Evolutionary conservation across 1,140 invertebrate species (phyloP).

Genomic region (Drosophila seguyi): DNA sequence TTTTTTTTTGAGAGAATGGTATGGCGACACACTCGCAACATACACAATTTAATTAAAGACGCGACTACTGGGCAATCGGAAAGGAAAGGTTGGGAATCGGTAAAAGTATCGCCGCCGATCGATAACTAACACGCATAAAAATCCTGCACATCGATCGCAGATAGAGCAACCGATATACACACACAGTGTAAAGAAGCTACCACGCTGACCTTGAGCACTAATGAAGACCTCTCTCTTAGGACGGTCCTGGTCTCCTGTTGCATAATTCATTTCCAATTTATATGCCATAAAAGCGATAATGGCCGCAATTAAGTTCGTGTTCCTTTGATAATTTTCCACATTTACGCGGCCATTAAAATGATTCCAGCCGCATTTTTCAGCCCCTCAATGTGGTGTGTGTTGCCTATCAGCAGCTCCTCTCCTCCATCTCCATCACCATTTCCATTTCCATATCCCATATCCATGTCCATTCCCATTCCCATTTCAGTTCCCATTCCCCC

Average conservation of each 20-base stretch:
- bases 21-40: constrained; percentile 49
- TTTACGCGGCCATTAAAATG: constrained; percentile 80
- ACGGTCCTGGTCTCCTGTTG: constrained; percentile 39
- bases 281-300: constrained; percentile 80
- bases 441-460: not conserved
- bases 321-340: constrained; percentile 82
- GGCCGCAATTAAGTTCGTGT: constrained; percentile 81
- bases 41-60: constrained; percentile 82
- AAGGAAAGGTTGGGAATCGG: not conserved
- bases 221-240: constrained; percentile 58
- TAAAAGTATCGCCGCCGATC: constrained; percentile 26
- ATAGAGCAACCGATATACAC: not conserved
- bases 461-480: not conserved
- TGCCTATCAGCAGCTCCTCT: constrained; percentile 64
- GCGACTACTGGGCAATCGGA: constrained; percentile 64
- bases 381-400: constrained; percentile 15
- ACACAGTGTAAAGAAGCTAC: not conserved
- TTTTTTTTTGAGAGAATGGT: not conserved
- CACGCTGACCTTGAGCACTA: constrained; percentile 57
- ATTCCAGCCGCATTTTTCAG: constrained; percentile 76
- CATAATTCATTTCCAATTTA: constrained; percentile 83
- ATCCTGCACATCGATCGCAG: constrained; percentile 20
- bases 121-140: constrained; percentile 33
- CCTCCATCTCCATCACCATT: constrained; percentile 44
- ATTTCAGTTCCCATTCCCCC: not conserved